phyloP scores from a whole-genome alignment of 1,140 invertebrate genomes.

The Bombus confusus region DNA sequence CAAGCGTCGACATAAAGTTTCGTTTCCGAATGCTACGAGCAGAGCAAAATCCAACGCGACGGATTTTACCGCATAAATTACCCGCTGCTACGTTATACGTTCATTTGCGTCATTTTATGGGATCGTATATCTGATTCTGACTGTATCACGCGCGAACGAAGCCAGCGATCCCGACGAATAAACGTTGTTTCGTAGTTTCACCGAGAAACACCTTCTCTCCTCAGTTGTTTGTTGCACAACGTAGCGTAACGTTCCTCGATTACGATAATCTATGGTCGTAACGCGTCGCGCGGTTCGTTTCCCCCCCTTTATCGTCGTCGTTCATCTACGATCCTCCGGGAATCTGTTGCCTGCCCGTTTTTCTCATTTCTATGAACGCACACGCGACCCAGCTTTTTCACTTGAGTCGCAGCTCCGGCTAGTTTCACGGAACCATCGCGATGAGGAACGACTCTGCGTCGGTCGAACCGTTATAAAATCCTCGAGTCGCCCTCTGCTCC shows the following conservation, averaged over 20 bases:
- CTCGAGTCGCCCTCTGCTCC: background rate
- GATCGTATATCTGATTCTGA: conserved; percentile 39
- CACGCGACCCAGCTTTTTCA: background rate
- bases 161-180: background rate
- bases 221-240: background rate
- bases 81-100: conserved; percentile 8
- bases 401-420: background rate
- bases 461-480: conserved; percentile 31
- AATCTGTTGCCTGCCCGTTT: conserved; percentile 3
- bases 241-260: conserved; percentile 11
- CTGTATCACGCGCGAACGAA: background rate
- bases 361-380: conserved; percentile 20
- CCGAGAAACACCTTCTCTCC: background rate
- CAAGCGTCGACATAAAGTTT: background rate
- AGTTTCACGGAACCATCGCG: conserved; percentile 2
- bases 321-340: conserved; percentile 17
- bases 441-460: background rate
- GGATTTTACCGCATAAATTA: conserved; percentile 21
- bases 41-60: background rate
- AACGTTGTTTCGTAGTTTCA: background rate
- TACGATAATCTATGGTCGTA: conserved; percentile 7
- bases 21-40: background rate
- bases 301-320: conserved; percentile 28
- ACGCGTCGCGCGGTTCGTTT: conserved; percentile 35
- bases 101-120: conserved; percentile 45